Evolutionary conservation across 2,113 vertebrate species (phyloP), one percentile per base, ranked within the genome.

Genomic region (Anarhynchus alexandrinus): DNA sequence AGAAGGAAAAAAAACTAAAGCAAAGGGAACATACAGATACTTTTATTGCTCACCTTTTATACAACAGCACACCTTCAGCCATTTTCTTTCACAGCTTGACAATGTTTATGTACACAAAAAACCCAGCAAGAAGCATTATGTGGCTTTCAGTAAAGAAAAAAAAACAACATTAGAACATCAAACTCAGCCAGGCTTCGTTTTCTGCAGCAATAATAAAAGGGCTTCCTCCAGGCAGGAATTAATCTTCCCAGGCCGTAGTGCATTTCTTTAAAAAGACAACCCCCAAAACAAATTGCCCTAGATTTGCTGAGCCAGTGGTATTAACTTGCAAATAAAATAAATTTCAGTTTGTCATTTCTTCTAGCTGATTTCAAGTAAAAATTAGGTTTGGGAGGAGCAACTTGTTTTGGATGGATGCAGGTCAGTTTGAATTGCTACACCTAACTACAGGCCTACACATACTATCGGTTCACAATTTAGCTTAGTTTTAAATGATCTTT

Each of bases 31-130:
- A 89, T 97, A 98, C 96, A 97, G 95, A 94, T 90, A 98, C 96
- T 99, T 97, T 99, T 99, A 99, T 99, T 99, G 98, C 98, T 99
- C 98, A 98, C 97, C 98, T 98, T 98, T 98, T 98, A 98, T 97
- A 98, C 98, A 98, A 97, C 98, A 98, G 97, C 98, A 99, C 96
- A 98, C 98, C 97, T 98, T 98, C 98, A 98, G 98, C 98, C 98
- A 98, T 97, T 98, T 98, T 98, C 98, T 98, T 98, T 99, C 97
- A 98, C 98, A 98, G 98, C 98, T 98, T 98, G 97, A 98, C 97
- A 98, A 97, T 95, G 96, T 97, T 97, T 98, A 98, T 97, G 94
- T 98, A 98, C 97, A 98, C 97, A 98, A 97, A 98, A 97, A 98
- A 97, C 96, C 96, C 96, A 98, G 98, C 97, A 97, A 98, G 97